phyloP scores from a whole-genome alignment of 2,797 vertebrate genomes.

The Neomorphus geoffroyi region DNA sequence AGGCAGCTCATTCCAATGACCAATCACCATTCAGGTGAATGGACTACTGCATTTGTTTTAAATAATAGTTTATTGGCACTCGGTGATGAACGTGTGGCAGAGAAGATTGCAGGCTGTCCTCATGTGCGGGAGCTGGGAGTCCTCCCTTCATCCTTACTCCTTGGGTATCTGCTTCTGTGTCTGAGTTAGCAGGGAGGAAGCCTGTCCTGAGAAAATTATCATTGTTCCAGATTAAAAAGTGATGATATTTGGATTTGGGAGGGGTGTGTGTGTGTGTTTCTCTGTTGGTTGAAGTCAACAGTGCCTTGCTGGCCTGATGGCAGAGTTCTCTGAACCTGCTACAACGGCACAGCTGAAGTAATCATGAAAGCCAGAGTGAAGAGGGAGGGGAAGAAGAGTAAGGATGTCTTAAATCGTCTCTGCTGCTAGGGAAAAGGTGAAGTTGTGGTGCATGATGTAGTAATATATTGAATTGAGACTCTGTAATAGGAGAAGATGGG shows the following conservation, averaged over 20 bases:
- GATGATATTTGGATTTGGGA: background rate
- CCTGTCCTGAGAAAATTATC: background rate
- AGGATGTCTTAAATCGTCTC: background rate
- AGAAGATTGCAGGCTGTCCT: background rate
- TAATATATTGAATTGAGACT: background rate
- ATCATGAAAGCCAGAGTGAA: background rate
- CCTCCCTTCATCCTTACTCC: background rate
- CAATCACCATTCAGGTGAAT: no score
- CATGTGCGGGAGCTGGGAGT: accelerated
- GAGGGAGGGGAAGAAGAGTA: background rate
- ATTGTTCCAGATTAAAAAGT: background rate
- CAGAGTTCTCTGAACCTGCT: background rate
- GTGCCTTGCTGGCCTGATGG: background rate
- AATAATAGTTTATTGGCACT: background rate
- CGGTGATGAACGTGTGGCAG: background rate
- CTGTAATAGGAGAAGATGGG: background rate
- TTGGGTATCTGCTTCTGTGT: background rate
- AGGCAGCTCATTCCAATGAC: no score
- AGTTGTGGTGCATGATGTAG: accelerated
- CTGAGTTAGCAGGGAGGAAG: accelerated
- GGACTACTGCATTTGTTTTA: background rate
- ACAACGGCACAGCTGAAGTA: background rate
- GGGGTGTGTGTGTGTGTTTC: no score
- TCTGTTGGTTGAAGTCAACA: no score
- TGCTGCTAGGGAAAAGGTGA: background rate